phyloP scores from a whole-genome alignment of 2,888 invertebrate species.

The Lepetodrilus schrolli region DNA sequence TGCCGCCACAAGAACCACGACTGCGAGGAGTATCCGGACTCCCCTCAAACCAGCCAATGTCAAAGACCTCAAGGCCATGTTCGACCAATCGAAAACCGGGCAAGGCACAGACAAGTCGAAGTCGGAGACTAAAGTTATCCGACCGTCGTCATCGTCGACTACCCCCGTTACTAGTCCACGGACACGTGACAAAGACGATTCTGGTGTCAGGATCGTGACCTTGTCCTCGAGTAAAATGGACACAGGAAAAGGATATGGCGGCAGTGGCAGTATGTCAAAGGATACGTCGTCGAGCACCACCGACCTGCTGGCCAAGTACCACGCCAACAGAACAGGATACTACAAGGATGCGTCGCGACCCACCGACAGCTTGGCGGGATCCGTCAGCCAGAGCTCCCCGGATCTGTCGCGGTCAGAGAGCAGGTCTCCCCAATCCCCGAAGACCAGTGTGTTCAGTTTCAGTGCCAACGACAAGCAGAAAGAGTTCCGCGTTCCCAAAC shows the following conservation, averaged over 20 bases:
- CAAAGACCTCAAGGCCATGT: slow-evolving; percentile 52
- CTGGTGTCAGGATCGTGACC: slow-evolving; percentile 19
- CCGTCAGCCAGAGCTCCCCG: slow-evolving; percentile 7
- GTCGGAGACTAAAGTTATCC: slow-evolving; percentile 3
- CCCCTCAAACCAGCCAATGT: slow-evolving; percentile 52
- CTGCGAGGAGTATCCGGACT: slow-evolving; percentile 37
- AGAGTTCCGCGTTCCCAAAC: neutral
- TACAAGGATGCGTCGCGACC: neutral
- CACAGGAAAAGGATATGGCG: neutral
- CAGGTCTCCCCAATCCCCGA: slow-evolving; percentile 1
- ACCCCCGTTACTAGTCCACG: neutral
- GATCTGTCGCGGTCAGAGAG: neutral
- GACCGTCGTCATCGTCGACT: neutral
- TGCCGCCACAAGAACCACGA: slow-evolving; percentile 21
- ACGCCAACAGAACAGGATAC: slow-evolving; percentile 9
- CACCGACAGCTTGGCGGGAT: neutral
- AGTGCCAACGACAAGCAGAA: neutral
- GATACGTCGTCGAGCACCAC: neutral
- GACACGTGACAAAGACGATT: slow-evolving; percentile 23
- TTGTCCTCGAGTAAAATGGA: neutral
- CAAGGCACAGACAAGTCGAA: neutral
- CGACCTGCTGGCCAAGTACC: neutral
- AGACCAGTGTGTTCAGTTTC: neutral
- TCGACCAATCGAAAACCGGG: slow-evolving; percentile 41
- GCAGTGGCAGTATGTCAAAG: neutral